Evolutionary conservation across 2,888 invertebrate species (phyloP), one percentile per base, ranked within the genome.

Genomic region (Dasypogon diadema): DNA sequence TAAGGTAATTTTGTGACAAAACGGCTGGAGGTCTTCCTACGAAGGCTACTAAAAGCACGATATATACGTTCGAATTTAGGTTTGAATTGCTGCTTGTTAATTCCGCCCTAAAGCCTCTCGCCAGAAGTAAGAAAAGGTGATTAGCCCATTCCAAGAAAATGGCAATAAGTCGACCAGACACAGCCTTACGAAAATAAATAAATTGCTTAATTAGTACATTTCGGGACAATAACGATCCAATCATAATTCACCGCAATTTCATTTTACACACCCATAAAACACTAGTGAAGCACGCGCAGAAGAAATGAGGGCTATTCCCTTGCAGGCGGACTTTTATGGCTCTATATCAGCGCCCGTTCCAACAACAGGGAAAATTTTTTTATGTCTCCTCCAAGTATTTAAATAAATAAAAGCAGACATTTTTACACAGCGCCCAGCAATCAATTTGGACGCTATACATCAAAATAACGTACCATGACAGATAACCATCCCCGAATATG

Each of bases 401-500:
- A 48, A 65, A 65, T 65, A 65, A 65, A 65, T 65, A 65, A 65
- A 22, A n/a, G 12, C 46, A 48, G 65, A 65, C 65, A 65, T 65
- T 65, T 46, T 24, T 46, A 65, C 65, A 65, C 65, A 65, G 24
- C 5, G 46, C n/a, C 48, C 46, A 65, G 48, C 46, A 65, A 46
- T 65, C 65, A 65, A 65, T 65, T 65, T 24, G 65, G 21, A 46
- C 65, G 48, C 65, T 65, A 65, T 65, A 65, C 65, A 65, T 65
- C 65, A 65, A 65, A 65, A 65, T 65, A 65, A 65, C 22, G 37
- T 65, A n/a, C 65, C 65, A 46, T 65, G 46, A 46, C 65, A 46
- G 65, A 42, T 42, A 6, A 42, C 16, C 48, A 14, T n/a, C 60
- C 60, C 37, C 37, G 26, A 37, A 37, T 37, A 60, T 37, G n/a